A percentile compares a stretch with the other conserved stretches of the same genome.
phyloP scores from a whole-genome alignment of 2,113 vertebrate species.

The Cavia aperea region DNA sequence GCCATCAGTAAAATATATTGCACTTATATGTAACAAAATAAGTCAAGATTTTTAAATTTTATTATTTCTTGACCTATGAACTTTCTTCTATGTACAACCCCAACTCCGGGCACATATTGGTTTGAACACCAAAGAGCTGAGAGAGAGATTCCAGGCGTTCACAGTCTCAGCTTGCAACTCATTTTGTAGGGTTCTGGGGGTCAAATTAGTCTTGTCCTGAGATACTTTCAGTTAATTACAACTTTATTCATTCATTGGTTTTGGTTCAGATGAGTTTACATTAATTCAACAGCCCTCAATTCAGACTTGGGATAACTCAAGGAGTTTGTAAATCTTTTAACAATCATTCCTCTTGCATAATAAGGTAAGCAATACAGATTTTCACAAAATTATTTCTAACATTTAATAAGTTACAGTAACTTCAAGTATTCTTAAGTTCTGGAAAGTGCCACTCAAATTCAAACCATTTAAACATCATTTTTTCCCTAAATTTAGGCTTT shows the following conservation, averaged over 20 bases:
- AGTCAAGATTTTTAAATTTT: not conserved
- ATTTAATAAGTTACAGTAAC: not conserved
- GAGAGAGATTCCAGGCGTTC: not conserved
- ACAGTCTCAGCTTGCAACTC: too few species aligned
- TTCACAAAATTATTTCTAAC: not conserved
- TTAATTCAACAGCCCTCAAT: not conserved
- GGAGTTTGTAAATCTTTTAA: not conserved
- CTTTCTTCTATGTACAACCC: not conserved
- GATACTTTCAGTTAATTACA: not conserved
- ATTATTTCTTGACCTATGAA: not conserved
- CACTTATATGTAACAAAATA: not conserved
- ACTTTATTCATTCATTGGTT: not conserved
- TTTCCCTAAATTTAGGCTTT: not conserved
- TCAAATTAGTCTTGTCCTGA: not conserved
- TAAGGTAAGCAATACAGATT: not conserved
- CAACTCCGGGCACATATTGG: not conserved
- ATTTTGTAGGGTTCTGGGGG: not conserved
- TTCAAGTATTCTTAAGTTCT: not conserved
- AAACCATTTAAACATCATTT: not conserved
- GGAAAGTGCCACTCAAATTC: not conserved
- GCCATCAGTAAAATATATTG: not conserved
- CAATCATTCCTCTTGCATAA: not conserved
- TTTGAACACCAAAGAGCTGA: not conserved
- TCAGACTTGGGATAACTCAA: not conserved
- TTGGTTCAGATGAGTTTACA: not conserved